Evolutionary conservation across 2,888 invertebrate genomes (phyloP).

Genomic region (Aphidoletes aphidimyza): DNA sequence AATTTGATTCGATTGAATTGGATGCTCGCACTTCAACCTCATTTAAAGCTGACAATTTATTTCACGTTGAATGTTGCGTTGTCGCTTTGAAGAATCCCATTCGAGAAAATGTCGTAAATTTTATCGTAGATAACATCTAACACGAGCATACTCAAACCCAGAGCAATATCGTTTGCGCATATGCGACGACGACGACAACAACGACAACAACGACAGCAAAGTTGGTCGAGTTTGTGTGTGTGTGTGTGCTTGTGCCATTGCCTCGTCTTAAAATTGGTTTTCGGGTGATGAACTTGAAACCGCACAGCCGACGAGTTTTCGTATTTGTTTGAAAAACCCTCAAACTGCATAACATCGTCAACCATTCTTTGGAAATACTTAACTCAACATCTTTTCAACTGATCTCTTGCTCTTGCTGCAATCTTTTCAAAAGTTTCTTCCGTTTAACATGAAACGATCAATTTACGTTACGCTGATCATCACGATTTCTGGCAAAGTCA

Average conservation of each 20-base stretch:
- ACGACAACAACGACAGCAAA: no score
- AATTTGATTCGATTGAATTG: no score
- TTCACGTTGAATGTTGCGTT: not conserved
- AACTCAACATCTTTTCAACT: not conserved
- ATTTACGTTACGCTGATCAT: conserved; percentile 27
- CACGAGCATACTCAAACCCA: not conserved
- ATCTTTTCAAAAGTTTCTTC: not conserved
- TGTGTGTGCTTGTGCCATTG: not conserved
- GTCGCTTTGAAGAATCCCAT: conserved; percentile 37
- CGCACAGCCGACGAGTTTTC: not conserved
- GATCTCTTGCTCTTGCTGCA: not conserved
- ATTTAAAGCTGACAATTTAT: not conserved
- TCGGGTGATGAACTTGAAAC: conserved; percentile 10
- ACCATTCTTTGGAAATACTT: not conserved
- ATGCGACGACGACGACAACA: no score
- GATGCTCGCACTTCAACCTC: not conserved
- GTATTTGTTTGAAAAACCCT: no score
- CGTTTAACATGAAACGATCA: not conserved
- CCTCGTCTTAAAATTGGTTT: not conserved
- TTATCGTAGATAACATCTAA: conserved; percentile 33
- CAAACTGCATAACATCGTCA: not conserved
- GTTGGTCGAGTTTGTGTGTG: not conserved
- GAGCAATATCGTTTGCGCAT: not conserved
- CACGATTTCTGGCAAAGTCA: conserved; percentile 43
- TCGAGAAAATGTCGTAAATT: conserved; percentile 50